phyloP scores from a whole-genome alignment of 2,888 invertebrate species.

The Seira sanloemensis region DNA sequence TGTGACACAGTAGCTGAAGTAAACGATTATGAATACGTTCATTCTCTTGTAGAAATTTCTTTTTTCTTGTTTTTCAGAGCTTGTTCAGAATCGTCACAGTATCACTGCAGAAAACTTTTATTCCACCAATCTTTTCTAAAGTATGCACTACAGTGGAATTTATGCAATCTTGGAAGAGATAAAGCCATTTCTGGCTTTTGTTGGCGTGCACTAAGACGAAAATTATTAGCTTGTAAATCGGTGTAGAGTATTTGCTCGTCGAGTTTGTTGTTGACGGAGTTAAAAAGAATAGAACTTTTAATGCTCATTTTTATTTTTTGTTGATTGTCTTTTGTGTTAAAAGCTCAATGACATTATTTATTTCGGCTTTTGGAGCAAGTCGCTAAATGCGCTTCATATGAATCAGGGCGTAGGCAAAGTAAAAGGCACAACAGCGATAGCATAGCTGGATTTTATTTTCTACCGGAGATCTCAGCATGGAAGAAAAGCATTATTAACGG shows the following conservation, averaged over 20 bases:
- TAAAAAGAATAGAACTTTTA: constrained; percentile 39
- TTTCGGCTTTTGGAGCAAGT: not conserved
- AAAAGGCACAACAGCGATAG: too few relatives aligned
- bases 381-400: not conserved
- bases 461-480: constrained; percentile 38
- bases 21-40: constrained; percentile 26
- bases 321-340: constrained; percentile 45
- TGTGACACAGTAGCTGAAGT: constrained; percentile 8
- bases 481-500: constrained; percentile 56
- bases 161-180: constrained; percentile 42
- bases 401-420: not conserved
- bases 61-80: constrained; percentile 16
- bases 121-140: not conserved
- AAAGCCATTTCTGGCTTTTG: constrained; percentile 36
- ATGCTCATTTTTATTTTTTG: constrained; percentile 25
- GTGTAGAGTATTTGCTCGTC: constrained; percentile 3
- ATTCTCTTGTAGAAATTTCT: constrained; percentile 30
- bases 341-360: constrained; percentile 10
- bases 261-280: constrained; percentile 53
- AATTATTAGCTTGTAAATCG: constrained; percentile 49
- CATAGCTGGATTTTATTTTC: constrained; percentile 37
- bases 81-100: not conserved
- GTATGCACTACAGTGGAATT: constrained; percentile 26
- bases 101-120: not conserved
- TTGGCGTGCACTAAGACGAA: constrained; percentile 46